phyloP scores from a whole-genome alignment of 1,140 invertebrate genomes.

The Neodiprion lecontei region DNA sequence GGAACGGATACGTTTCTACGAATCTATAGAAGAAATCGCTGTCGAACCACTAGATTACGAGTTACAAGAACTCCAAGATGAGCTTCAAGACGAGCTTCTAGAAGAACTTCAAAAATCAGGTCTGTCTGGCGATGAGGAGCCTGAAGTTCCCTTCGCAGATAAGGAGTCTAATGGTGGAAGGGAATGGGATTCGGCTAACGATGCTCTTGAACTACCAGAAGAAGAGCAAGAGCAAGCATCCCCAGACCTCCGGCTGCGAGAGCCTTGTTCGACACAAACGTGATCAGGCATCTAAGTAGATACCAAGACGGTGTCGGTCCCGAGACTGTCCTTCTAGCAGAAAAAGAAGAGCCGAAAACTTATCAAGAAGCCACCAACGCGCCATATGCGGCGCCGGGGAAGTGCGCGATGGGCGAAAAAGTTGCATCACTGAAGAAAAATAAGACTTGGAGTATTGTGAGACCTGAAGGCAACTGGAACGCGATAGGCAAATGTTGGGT shows the following conservation, averaged over 20 bases:
- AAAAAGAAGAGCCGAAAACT: constrained; percentile 1
- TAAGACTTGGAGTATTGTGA: constrained; percentile 16
- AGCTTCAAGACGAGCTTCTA: constrained; percentile 12
- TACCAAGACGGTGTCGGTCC: neutral
- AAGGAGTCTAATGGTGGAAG: constrained; percentile 11
- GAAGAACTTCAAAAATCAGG: constrained; percentile 13
- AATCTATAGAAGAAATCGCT: neutral
- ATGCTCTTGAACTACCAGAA: neutral
- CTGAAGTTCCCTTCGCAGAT: neutral
- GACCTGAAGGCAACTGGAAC: constrained; percentile 1
- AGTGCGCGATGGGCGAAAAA: constrained; percentile 16
- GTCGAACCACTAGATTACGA: neutral
- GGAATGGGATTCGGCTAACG: constrained; percentile 13
- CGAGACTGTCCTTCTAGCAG: neutral
- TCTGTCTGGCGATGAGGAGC: neutral
- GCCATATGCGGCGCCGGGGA: constrained; percentile 9
- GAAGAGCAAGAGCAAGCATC: neutral
- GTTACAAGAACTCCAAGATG: neutral
- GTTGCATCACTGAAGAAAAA: constrained; percentile 23
- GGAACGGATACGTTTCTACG: neutral
- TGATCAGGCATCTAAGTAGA: neutral
- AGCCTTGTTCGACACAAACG: neutral
- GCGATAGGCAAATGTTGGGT: neutral
- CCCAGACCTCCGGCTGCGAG: neutral
- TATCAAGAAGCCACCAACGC: constrained; percentile 15